phyloP scores from a whole-genome alignment of 2,113 vertebrate species.

The Ranitomeya imitator region DNA sequence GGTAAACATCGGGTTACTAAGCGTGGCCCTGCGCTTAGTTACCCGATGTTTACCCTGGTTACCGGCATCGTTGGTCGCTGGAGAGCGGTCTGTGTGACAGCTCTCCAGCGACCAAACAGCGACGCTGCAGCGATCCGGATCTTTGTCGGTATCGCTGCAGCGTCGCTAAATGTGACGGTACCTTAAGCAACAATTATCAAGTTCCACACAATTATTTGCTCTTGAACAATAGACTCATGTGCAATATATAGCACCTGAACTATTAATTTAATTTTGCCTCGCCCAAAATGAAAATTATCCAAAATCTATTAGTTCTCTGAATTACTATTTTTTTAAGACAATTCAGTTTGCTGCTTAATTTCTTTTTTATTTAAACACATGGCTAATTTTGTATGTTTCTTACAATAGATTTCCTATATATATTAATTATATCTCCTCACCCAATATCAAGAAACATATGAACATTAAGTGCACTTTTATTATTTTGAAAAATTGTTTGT shows the following conservation, averaged over 20 bases:
- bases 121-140: no score
- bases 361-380: background rate
- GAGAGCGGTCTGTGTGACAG: no score
- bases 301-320: background rate
- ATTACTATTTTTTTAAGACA: background rate
- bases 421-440: background rate
- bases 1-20: no score
- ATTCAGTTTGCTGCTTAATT: background rate
- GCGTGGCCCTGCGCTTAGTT: no score
- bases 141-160: no score
- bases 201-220: background rate
- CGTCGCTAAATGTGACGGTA: no score
- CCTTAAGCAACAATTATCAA: background rate
- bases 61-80: no score
- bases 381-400: background rate
- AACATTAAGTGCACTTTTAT: background rate
- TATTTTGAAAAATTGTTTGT: background rate
- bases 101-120: no score
- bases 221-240: no score
- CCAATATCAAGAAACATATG: background rate
- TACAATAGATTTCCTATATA: background rate
- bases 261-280: background rate
- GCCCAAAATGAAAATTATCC: background rate
- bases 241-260: background rate
- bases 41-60: no score